A percentile compares a stretch with the other conserved stretches of the same genome.
phyloP scores from a whole-genome alignment of 2,888 invertebrate genomes.

The Sphaerophoria taeniata region DNA sequence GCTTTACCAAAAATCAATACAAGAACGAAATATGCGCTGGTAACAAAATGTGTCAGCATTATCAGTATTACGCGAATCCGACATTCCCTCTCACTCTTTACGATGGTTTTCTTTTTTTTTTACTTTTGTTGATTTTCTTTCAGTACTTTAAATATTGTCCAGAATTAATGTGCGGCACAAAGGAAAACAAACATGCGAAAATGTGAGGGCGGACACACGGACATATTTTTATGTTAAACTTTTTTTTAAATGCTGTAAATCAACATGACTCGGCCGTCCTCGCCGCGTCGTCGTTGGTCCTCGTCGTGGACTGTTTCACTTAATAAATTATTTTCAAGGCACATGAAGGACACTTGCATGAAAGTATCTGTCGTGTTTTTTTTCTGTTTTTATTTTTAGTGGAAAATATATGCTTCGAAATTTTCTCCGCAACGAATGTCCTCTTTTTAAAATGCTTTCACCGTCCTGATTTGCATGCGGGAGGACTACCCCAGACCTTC shows the following conservation, averaged over 20 bases:
- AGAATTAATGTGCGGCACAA: slow-evolving; percentile 23
- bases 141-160: slow-evolving; percentile 19
- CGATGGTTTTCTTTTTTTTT: not conserved
- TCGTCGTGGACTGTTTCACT: slow-evolving; percentile 29
- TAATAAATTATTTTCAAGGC: slow-evolving; percentile 39
- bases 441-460: not conserved
- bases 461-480: not conserved
- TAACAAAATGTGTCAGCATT: too few relatives aligned
- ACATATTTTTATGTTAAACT: slow-evolving; percentile 54
- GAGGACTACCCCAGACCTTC: not conserved
- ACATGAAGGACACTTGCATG: slow-evolving; percentile 36
- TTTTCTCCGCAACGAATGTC: not conserved
- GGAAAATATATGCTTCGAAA: not conserved
- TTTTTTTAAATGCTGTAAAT: slow-evolving; percentile 71
- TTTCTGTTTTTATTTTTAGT: not conserved
- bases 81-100: too few relatives aligned
- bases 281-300: too few relatives aligned
- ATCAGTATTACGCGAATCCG: too few relatives aligned
- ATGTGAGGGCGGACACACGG: not conserved
- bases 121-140: slow-evolving; percentile 1
- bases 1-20: too few relatives aligned
- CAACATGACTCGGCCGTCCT: slow-evolving; percentile 26
- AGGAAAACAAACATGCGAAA: slow-evolving; percentile 27
- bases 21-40: too few relatives aligned
- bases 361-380: slow-evolving; percentile 24